Base-by-base conservation (phyloP, 1,140 invertebrate species). In the Sycobia sp. region DNA sequence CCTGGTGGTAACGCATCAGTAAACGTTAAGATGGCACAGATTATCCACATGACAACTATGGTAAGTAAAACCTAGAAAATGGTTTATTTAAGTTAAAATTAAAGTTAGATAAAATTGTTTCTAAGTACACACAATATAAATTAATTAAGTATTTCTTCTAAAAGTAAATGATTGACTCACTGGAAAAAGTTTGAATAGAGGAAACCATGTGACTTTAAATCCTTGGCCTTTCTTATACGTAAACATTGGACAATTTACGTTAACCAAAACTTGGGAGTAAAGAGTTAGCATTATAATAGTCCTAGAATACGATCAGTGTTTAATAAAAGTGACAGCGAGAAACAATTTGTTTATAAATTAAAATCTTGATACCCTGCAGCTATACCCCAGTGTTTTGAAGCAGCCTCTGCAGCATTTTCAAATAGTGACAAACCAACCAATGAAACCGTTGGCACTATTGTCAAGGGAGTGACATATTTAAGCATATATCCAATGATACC, bases 171-270 rank as follows among this genome's bases (percentile, higher is more conserved):
- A 10, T 46, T 38, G 41, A 69, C 84, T 86, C 77, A 93, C 92
- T 39, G 93, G 91, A 72, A 94, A 93, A 13, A 94, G 74, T 79
- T 92, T 91, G 74, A 93, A 94, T 4, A 93, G 73, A 36, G 89
- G 86, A 70, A 92, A 93, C 81, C 86, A 86, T 0, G 74, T 75
- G 11, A 90, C 67, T 34, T 79, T 77, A 47, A 87, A 74, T 0
- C 90, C 90, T 18, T 82, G 74, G 5, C 78, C 80, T 69, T 84
- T 86, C 53, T 80, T 82, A 67, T 87, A 93, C 1, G 80, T 75
- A 16, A 88, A 68, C 1, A 88, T 76, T 0, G 92, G 91, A 18
- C 89, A 77, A 16, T 85, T 77, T 0, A 94, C 85, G 46, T 91
- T 85, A 4, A 84, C 83, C 78, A 95, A 81, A 72, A 91, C 88